These are phyloP conservation scores for Cephus runcator DNA, from an alignment of 2,888 invertebrate genomes.

Conservation along the genomic window DNA sequence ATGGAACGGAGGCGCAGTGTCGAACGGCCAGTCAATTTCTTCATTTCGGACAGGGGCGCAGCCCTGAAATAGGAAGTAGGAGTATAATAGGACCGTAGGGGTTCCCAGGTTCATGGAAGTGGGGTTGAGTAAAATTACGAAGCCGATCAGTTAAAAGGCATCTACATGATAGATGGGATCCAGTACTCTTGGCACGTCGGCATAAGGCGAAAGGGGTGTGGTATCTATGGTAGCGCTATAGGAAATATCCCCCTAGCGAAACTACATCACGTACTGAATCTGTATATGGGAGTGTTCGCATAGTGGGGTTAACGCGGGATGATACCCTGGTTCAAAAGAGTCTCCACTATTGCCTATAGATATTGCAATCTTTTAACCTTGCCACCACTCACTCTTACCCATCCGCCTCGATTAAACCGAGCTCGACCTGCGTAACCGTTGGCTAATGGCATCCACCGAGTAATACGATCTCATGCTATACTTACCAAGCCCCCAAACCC, in stretches of 20 bases:
- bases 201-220: background rate
- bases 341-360: background rate
- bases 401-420: slow-evolving; percentile 15
- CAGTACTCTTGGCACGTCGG: slow-evolving; percentile 30
- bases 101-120: background rate
- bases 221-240: background rate
- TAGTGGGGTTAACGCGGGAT: background rate
- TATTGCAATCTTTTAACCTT: slow-evolving; percentile 9
- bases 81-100: background rate
- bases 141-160: slow-evolving; percentile 48
- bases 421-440: slow-evolving; percentile 18
- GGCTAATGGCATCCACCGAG: slow-evolving; percentile 36
- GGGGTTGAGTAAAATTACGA: slow-evolving; percentile 1
- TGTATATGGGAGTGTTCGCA: slow-evolving; percentile 37
- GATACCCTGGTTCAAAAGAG: background rate
- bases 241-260: background rate
- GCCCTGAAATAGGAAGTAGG: background rate
- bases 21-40: background rate
- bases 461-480: slow-evolving; percentile 35
- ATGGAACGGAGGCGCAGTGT: background rate
- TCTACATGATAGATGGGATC: slow-evolving; percentile 40
- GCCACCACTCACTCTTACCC: background rate
- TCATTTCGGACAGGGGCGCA: background rate
- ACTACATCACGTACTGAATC: slow-evolving; percentile 27
- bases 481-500: background rate